Evolutionary conservation across 2,797 vertebrate species (phyloP).

Genomic region (Allobates femoralis): DNA sequence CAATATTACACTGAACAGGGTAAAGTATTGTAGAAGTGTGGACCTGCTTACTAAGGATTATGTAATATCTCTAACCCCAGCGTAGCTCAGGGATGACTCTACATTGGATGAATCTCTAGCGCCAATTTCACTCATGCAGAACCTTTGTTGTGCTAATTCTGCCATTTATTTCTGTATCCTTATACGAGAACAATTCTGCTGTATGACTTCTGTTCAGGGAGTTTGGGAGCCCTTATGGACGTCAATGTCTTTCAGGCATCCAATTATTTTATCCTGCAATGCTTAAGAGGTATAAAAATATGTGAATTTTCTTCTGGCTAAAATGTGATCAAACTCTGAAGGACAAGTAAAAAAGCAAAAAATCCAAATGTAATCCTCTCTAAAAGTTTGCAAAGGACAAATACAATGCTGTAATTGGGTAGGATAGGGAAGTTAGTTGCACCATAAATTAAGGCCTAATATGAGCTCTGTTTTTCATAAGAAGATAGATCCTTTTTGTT

Average conservation of each 20-base stretch:
- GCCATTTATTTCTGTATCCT: constrained; percentile 49
- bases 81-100: constrained; percentile 20
- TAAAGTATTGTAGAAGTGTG: background rate
- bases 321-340: constrained; percentile 35
- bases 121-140: constrained; percentile 14
- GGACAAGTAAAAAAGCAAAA: constrained; percentile 36
- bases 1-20: background rate
- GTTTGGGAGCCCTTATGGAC: constrained; percentile 33
- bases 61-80: background rate
- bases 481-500: no score
- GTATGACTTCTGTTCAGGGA: constrained; percentile 40
- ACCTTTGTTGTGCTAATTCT: constrained; percentile 60
- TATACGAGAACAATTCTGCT: constrained; percentile 41
- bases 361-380: background rate
- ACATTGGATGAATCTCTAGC: constrained; percentile 43
- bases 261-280: constrained; percentile 51
- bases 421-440: background rate
- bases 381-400: no score
- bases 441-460: no score
- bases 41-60: constrained; percentile 17
- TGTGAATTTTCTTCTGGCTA: constrained; percentile 46
- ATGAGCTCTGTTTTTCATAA: background rate
- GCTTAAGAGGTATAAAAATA: constrained; percentile 30
- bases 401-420: background rate
- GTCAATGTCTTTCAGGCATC: constrained; percentile 44